Evolutionary conservation across 1,140 invertebrate species (phyloP), one percentile per base, ranked within the genome.

Genomic region (Condylostylus longicornis): DNA sequence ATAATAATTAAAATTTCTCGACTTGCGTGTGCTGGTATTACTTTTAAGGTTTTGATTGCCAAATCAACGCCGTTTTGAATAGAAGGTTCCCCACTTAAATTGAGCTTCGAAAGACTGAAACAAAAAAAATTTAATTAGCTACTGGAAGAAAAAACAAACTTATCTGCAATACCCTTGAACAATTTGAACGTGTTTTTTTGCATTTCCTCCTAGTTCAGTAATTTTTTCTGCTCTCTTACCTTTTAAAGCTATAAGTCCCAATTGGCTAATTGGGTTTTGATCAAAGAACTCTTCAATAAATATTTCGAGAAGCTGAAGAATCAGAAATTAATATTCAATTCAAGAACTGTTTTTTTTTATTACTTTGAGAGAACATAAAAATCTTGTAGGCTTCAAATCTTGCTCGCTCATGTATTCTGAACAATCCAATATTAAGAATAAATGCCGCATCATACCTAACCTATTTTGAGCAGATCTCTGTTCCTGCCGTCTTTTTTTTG

Each of bases 201-300:
- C 65, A 58, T 86, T 89, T 50, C 90, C 90, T 45, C 83, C 80
- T 21, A 97, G 66, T 44, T 94, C 87, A 38, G 82, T 80, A 5
- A 94, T 57, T 66, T 84, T 90, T 55, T 98, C 91, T 13, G 90
- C 87, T 50, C 89, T 69, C 65, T 96, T 97, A 51, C 95, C 94
- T 49, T 81, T 80, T 38, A 91, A 86, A 10, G 78, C 64, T 46
- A 98, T 84, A 32, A 98, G 68, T 15, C 93, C 94, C 29, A 98
- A 63, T 63, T 98, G 95, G 61, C 89, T 93, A 33, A 98, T 90
- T 25, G 95, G 95, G 67, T 98, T 98, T 65, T 96, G 88, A 63
- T 98, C 91, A 64, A 98, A 95, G 58, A 86, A 98, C 64, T 96
- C 90, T 47, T 93, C 84, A 37, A 98, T 77, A 62, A 97, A 98